Evolutionary conservation across 1,140 invertebrate genomes (phyloP).

Genomic region (Bombus ignitus): DNA sequence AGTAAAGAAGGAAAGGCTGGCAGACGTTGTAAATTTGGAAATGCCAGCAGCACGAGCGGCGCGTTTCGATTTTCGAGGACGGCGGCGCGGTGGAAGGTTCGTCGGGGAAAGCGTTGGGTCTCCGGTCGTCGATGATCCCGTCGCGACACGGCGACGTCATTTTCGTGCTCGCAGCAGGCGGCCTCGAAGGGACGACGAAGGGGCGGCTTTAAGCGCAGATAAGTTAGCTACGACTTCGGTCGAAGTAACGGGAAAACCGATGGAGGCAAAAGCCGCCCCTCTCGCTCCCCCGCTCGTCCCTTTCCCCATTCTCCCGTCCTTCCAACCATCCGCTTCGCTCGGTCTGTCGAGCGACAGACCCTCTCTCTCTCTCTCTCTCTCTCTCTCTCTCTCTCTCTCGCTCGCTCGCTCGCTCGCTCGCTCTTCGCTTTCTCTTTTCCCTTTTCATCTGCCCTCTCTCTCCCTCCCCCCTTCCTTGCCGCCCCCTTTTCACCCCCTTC

Average conservation of each 20-base stretch:
- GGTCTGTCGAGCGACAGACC: not conserved
- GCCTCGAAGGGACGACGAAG: conserved; percentile 37
- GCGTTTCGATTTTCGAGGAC: not conserved
- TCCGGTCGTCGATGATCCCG: conserved; percentile 24
- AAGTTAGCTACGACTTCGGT: conserved; percentile 49
- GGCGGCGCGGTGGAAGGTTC: not conserved
- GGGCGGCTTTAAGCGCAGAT: conserved; percentile 55
- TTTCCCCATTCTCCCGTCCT: too few relatives aligned
- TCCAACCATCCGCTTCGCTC: not conserved
- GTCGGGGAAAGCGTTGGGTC: not conserved
- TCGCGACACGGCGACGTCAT: conserved; percentile 48
- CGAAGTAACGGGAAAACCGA: conserved; percentile 57
- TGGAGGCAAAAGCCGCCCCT: conserved; percentile 8
- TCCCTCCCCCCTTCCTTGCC: too few relatives aligned
- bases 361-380: not conserved
- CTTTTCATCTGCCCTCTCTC: not conserved
- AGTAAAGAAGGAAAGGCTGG: too few relatives aligned
- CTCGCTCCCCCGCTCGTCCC: not conserved
- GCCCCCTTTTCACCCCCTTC: not conserved
- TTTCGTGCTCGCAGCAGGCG: conserved; percentile 53
- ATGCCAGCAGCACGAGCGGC: too few relatives aligned
- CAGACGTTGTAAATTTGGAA: too few relatives aligned
- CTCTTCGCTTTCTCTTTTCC: too few relatives aligned
- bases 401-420: too few relatives aligned
- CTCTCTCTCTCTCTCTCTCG: too few relatives aligned